Percentiles rank a stretch among this genome's conserved stretches.
Conservation (phyloP, 2,113 vertebrate genomes). For the Acanthisitta chloris region DNA sequence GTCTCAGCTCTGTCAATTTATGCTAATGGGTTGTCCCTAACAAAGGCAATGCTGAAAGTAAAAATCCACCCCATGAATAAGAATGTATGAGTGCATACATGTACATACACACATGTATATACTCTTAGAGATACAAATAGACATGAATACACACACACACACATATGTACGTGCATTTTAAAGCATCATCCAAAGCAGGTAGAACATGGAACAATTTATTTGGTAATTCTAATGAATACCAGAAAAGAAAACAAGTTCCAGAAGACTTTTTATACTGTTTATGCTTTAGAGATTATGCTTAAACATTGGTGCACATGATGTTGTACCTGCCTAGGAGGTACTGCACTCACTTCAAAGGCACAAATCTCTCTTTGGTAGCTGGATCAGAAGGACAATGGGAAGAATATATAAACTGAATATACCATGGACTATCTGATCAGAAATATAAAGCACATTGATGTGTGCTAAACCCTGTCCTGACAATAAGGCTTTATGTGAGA, state of each 20-base stretch:
- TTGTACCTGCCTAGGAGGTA: rapidly evolving
- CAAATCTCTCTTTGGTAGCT: not conserved
- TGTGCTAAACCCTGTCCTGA: not conserved
- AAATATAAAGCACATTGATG: not conserved
- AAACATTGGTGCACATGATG: not conserved
- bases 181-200: not conserved
- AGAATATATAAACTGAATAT: not conserved
- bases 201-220: not conserved
- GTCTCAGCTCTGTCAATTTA: not conserved
- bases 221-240: not conserved
- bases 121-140: not conserved
- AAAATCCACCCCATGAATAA: not conserved
- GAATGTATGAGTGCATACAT: not conserved
- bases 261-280: not conserved
- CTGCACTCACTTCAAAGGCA: not conserved
- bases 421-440: not conserved
- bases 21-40: not conserved
- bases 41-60: not conserved
- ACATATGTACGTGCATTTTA: not conserved
- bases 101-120: not conserved
- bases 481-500: not conserved
- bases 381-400: not conserved
- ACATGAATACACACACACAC: not conserved
- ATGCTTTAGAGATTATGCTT: not conserved
- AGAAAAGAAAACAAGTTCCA: not conserved